Percentiles rank a stretch among this genome's conserved stretches.
These are phyloP conservation scores for Empidonax alnorum DNA, from an alignment of 2,113 vertebrate genomes.

Conservation along the genomic window DNA sequence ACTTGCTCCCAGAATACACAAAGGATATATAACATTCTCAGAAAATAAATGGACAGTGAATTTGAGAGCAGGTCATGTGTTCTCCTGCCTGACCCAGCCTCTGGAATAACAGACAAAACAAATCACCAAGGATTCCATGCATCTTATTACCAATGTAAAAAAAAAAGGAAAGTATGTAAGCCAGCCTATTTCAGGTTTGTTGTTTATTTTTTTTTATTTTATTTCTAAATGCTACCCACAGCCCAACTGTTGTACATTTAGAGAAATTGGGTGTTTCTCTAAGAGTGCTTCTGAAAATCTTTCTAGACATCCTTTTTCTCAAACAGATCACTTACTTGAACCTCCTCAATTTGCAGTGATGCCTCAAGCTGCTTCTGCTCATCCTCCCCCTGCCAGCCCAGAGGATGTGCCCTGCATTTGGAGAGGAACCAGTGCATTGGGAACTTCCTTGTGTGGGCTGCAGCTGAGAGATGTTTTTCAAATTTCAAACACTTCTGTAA, in stretches of 20 bases:
- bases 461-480: not conserved
- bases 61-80: not conserved
- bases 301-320: not conserved
- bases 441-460: not conserved
- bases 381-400: not conserved
- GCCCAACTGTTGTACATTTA: not conserved
- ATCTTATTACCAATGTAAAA: not conserved
- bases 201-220: not conserved
- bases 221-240: not conserved
- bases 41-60: not conserved
- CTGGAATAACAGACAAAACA: not conserved
- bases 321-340: not conserved
- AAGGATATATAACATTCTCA: not conserved
- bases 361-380: not conserved
- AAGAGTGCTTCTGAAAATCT: not conserved
- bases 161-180: not conserved
- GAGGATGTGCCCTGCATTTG: not conserved
- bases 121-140: not conserved
- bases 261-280: not conserved
- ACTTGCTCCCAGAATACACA: not conserved
- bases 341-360: not conserved
- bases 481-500: not conserved
- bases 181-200: not conserved
- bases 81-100: not conserved
- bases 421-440: not conserved